phyloP scores from a whole-genome alignment of 2,797 vertebrate genomes.

The Xenentodon cancila region DNA sequence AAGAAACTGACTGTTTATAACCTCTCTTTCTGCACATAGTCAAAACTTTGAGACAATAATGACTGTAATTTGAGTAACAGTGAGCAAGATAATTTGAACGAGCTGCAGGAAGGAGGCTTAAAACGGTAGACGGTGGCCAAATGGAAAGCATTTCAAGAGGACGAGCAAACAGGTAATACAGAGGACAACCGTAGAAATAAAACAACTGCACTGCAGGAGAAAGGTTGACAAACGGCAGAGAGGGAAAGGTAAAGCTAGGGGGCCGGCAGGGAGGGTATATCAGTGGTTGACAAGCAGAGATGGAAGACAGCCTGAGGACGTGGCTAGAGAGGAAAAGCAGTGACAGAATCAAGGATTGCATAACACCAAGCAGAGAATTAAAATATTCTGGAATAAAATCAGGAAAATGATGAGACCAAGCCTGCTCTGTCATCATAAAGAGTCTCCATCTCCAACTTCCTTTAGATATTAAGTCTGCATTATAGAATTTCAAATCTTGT shows the following conservation, averaged over 20 bases:
- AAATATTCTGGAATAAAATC: constrained; percentile 11
- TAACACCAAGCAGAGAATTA: constrained; percentile 20
- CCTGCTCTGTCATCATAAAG: constrained; percentile 5
- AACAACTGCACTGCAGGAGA: constrained; percentile 20
- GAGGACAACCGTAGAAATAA: constrained; percentile 23
- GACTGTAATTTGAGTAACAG: too few species aligned
- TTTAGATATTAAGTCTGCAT: not conserved
- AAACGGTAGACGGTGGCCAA: constrained; percentile 19
- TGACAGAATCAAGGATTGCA: constrained; percentile 42
- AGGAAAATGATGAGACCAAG: not conserved
- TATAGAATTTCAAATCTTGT: not conserved
- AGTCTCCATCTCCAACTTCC: not conserved
- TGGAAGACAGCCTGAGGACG: constrained; percentile 22
- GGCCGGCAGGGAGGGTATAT: constrained; percentile 7
- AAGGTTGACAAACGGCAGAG: constrained; percentile 21
- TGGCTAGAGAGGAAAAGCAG: constrained; percentile 42
- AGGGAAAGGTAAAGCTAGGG: constrained; percentile 37
- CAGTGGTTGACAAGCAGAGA: constrained; percentile 44
- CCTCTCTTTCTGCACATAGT: too few species aligned
- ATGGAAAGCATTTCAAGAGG: constrained; percentile 33
- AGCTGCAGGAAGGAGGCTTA: too few species aligned
- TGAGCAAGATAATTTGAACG: too few species aligned
- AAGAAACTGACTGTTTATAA: too few species aligned
- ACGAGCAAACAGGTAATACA: constrained; percentile 38
- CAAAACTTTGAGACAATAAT: too few species aligned